Base-by-base conservation (phyloP, 2,797 vertebrate species). In the Melanotaenia parkinsoni region DNA sequence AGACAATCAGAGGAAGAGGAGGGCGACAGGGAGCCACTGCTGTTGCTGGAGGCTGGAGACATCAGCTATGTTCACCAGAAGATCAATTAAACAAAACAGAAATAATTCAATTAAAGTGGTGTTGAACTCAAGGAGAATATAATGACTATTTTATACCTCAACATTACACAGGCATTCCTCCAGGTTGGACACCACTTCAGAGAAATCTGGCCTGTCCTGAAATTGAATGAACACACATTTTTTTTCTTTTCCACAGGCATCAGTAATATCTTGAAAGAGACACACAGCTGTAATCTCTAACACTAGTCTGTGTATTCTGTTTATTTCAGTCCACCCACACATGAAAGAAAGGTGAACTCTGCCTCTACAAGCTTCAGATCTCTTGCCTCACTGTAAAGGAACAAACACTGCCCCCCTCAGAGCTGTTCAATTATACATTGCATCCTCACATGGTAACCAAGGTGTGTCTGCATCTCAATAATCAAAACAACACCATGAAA, bases 41-140 rank as follows among this genome's bases (percentile, higher is more conserved):
- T 99, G 88, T 97, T 98, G 89, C 97, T 98, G 63, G 97, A 98
- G 59, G 95, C 94, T 8, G 97, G 97, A 73, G 97, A 98, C 96
- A 98, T 97, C 65, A 98, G 59, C 97, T 99, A 89, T 1, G 35
- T 32, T 26, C 18, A 50, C 35, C 35, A 5, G 18, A 45, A 14
- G 24, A 20, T 13, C 10, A 26, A 18, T 8, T 18, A 5, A 30
- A 1, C 18, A 28, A 24, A 38, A 24, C 58, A 28, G 1, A 10
- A 14, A 22, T n/a, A 12, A 22, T 50, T 32, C 11, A 16, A n/a
- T 33, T 24, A 51, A 60, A 69, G 50, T 24, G 18, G 28, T 16
- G 9, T 6, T n/a, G 43, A 32, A 57, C 1, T 13, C 13, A 7
- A 22, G 11, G 43, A 16, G 28, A 59, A 24, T 1, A 5, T 0